Percentiles rank a stretch among this genome's conserved stretches.
phyloP scores from a whole-genome alignment of 2,113 vertebrate species.

The Thunnus maccoyii region DNA sequence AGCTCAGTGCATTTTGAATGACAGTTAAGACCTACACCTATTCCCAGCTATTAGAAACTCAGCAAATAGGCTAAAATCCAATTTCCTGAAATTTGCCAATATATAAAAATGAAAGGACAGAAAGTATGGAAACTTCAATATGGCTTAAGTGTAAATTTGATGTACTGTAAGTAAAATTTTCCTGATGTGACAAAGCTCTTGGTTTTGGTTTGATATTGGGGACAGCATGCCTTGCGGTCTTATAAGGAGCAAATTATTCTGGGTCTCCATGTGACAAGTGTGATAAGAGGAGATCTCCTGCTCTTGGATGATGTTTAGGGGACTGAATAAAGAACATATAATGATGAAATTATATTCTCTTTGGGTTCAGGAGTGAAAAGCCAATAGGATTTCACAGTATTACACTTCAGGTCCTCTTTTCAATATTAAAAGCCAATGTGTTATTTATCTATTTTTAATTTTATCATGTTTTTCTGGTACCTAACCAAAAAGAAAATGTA shows the following conservation, averaged over 20 bases:
- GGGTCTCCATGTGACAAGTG: neutral
- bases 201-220: constrained; percentile 5
- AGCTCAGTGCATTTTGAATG: neutral
- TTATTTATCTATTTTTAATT: neutral
- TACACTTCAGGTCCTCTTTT: neutral
- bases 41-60: neutral
- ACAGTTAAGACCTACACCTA: neutral
- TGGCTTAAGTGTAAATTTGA: neutral
- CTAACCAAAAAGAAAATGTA: neutral
- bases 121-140: neutral
- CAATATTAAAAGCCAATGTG: neutral
- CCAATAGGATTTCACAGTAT: neutral
- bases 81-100: too few species aligned
- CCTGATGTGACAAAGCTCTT: neutral
- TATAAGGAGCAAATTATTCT: constrained; percentile 13
- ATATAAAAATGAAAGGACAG: too few species aligned
- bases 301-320: constrained; percentile 4
- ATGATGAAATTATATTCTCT: neutral
- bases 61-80: too few species aligned
- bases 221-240: neutral
- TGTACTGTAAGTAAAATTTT: neutral
- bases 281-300: neutral
- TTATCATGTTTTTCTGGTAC: neutral
- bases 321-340: neutral
- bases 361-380: neutral